Evolutionary conservation across 2,888 invertebrate species (phyloP).

Genomic region (Augiades crinisus): DNA sequence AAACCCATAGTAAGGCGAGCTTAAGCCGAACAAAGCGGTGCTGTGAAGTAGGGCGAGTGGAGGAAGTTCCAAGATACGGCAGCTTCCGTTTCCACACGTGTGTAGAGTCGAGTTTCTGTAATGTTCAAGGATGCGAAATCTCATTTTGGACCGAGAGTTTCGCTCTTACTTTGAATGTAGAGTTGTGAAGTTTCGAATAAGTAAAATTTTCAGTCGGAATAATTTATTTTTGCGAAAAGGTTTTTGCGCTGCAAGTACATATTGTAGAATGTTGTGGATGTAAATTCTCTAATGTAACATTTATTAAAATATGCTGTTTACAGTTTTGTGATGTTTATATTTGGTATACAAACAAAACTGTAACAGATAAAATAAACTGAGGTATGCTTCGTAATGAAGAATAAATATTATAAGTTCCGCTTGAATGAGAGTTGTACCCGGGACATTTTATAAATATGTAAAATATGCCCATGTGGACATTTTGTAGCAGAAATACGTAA

Average conservation of each 20-base stretch:
- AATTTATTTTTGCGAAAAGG: neutral
- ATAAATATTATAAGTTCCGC: too few relatives aligned
- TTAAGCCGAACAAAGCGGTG: constrained; percentile 3
- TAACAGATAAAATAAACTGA: too few relatives aligned
- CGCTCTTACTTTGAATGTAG: constrained; percentile 6
- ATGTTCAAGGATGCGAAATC: constrained; percentile 5
- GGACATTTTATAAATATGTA: too few relatives aligned
- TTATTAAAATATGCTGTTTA: too few relatives aligned
- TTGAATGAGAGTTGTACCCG: too few relatives aligned
- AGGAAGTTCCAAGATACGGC: constrained; percentile 15
- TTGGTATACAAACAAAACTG: too few relatives aligned
- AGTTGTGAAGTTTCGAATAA: constrained; percentile 2
- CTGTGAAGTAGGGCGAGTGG: constrained; percentile 7
- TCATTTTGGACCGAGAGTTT: constrained; percentile 9
- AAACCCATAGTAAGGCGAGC: constrained; percentile 3
- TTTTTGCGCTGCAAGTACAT: neutral
- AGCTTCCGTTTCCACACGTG: constrained; percentile 4
- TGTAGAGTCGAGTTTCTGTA: neutral
- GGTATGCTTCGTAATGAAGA: too few relatives aligned
- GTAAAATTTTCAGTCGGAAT: neutral
- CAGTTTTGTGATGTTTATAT: too few relatives aligned
- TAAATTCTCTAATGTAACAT: too few relatives aligned
- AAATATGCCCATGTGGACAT: too few relatives aligned
- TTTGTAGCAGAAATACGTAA: too few relatives aligned
- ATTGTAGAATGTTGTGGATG: too few relatives aligned